Conservation (phyloP, 2,797 vertebrate species). For the Acrossocheilus fasciatus region DNA sequence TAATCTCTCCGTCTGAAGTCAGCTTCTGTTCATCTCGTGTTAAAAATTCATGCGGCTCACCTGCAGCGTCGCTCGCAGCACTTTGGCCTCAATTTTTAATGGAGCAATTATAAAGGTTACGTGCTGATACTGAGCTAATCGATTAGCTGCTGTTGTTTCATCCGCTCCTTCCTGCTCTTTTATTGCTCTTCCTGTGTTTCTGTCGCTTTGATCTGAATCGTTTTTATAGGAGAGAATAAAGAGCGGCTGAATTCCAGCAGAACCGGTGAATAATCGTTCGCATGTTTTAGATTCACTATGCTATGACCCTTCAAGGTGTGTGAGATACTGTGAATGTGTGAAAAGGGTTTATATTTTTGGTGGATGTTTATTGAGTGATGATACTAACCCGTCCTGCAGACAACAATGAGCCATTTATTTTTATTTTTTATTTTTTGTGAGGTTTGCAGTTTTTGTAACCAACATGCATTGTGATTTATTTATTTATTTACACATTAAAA, state of each 20-base stretch:
- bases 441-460: not conserved
- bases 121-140: constrained; percentile 60
- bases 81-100: constrained; percentile 68
- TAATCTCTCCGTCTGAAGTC: constrained; percentile 59
- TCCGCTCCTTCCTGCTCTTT: not conserved
- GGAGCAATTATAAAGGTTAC: constrained; percentile 69
- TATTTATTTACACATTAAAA: not conserved
- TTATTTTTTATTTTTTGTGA: too few relatives aligned
- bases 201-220: not conserved
- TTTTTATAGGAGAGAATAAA: not conserved
- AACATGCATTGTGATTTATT: not conserved
- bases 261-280: not conserved
- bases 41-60: constrained; percentile 65
- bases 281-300: not conserved
- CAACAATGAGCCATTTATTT: too few relatives aligned
- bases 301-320: not conserved
- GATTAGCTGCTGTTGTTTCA: constrained; percentile 48
- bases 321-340: not conserved
- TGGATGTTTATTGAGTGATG: not conserved
- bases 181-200: not conserved
- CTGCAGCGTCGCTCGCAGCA: constrained; percentile 57
- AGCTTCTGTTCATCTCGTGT: constrained; percentile 55
- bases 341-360: not conserved
- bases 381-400: too few relatives aligned
- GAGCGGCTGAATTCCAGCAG: not conserved